Conservation (phyloP, 2,888 invertebrate species). For the Morpho achilles region DNA sequence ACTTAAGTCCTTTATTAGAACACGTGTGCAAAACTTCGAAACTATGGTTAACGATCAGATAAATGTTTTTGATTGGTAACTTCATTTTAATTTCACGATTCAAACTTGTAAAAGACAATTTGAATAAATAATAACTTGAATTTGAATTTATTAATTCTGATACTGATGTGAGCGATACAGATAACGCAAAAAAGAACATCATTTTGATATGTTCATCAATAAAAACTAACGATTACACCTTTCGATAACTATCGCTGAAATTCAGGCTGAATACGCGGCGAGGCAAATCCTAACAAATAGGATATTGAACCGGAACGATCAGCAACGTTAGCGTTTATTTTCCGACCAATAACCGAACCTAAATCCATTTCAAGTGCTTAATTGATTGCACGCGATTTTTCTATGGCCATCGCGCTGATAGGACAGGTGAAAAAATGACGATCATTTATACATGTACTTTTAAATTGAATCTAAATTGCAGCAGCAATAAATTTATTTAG, state of each 20-base stretch:
- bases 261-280: slow-evolving; percentile 12
- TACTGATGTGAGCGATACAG: too few species aligned
- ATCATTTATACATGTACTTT: slow-evolving; percentile 1
- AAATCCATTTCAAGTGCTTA: slow-evolving; percentile 63
- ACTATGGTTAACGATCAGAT: too few species aligned
- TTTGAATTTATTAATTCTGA: too few species aligned
- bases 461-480: background rate
- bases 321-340: slow-evolving; percentile 53
- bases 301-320: slow-evolving; percentile 46
- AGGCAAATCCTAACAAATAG: slow-evolving; percentile 23
- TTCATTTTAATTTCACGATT: too few species aligned
- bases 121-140: too few species aligned
- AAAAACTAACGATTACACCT: slow-evolving; percentile 18
- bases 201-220: slow-evolving; percentile 17
- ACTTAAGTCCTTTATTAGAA: too few species aligned
- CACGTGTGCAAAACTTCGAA: too few species aligned
- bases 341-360: slow-evolving; percentile 57
- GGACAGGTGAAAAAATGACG: slow-evolving; percentile 30
- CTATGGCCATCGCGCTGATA: slow-evolving; percentile 43
- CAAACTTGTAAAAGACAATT: too few species aligned
- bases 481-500: too few species aligned
- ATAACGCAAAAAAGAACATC: background rate
- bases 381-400: slow-evolving; percentile 68
- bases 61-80: too few species aligned
- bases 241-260: slow-evolving; percentile 16